These are phyloP conservation scores for Serilophus lunatus DNA, from an alignment of 2,113 vertebrate species.

Conservation along the genomic window DNA sequence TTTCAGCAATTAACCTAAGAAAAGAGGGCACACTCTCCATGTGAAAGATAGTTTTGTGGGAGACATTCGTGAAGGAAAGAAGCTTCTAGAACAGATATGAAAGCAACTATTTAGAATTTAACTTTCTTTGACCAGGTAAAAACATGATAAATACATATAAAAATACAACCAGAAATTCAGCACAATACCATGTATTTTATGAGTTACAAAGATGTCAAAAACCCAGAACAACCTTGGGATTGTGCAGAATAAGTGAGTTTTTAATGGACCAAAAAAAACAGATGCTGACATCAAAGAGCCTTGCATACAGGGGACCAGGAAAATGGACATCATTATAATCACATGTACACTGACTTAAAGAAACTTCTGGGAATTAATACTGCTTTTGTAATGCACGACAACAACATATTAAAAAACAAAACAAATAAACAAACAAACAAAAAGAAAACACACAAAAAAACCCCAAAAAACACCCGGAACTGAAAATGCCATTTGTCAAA, in stretches of 20 bases:
- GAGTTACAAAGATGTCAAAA: neutral
- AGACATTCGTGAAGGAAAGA: slow-evolving; percentile 61
- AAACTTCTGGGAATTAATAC: slow-evolving; percentile 59
- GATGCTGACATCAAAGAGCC: neutral
- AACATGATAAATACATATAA: slow-evolving; percentile 60
- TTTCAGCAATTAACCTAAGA: slow-evolving; percentile 84
- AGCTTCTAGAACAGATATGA: slow-evolving; percentile 54
- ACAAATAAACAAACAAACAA: too few relatives aligned
- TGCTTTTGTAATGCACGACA: slow-evolving; percentile 7
- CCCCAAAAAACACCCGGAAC: neutral
- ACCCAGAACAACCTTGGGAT: slow-evolving; percentile 5
- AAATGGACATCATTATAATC: slow-evolving; percentile 23
- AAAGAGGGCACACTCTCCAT: slow-evolving; percentile 73
- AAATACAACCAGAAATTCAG: neutral
- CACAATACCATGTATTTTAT: neutral
- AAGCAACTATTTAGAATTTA: slow-evolving; percentile 50
- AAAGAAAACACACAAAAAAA: too few relatives aligned
- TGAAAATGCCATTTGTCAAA: slow-evolving; percentile 51
- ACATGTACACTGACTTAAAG: slow-evolving; percentile 22
- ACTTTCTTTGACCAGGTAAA: slow-evolving; percentile 64
- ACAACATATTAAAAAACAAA: slow-evolving; percentile 38
- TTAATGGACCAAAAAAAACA: neutral
- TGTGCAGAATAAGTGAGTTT: neutral
- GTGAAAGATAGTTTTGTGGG: slow-evolving; percentile 63
- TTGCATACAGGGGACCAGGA: neutral